A percentile compares a stretch with the other conserved stretches of the same genome.
Evolutionary conservation across 2,888 invertebrate genomes (phyloP).

Genomic region (Sesamia inferens): DNA sequence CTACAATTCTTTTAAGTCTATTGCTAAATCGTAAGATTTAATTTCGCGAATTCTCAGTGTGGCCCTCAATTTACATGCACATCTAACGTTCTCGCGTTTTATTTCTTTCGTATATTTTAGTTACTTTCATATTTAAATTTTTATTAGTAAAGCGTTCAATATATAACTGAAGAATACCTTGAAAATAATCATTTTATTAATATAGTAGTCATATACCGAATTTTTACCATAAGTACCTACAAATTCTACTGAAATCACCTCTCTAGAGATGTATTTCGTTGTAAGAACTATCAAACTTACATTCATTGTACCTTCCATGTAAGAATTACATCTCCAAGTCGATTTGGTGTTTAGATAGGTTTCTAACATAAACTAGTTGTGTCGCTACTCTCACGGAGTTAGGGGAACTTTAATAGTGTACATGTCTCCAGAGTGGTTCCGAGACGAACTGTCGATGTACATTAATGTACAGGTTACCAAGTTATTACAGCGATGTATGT

Average conservation of each 20-base stretch:
- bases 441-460: slow-evolving; percentile 68
- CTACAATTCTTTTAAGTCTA: no score
- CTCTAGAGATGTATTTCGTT: slow-evolving; percentile 22
- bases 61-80: no score
- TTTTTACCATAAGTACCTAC: neutral
- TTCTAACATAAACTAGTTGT: slow-evolving; percentile 81
- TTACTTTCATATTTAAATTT: neutral
- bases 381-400: slow-evolving; percentile 79
- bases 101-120: no score
- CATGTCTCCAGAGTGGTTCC: slow-evolving; percentile 73
- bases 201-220: no score
- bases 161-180: neutral
- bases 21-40: no score
- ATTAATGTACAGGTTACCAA: slow-evolving; percentile 64
- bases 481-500: slow-evolving; percentile 79
- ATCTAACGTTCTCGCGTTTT: no score
- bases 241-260: neutral
- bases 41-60: no score
- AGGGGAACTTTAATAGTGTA: slow-evolving; percentile 87
- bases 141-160: neutral
- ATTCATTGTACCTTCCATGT: slow-evolving; percentile 48
- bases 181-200: neutral
- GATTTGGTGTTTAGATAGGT: slow-evolving; percentile 71
- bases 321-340: slow-evolving; percentile 63
- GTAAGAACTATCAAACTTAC: slow-evolving; percentile 38